Conservation (phyloP, 1,140 invertebrate species). For the Hycleus phaleratus region DNA sequence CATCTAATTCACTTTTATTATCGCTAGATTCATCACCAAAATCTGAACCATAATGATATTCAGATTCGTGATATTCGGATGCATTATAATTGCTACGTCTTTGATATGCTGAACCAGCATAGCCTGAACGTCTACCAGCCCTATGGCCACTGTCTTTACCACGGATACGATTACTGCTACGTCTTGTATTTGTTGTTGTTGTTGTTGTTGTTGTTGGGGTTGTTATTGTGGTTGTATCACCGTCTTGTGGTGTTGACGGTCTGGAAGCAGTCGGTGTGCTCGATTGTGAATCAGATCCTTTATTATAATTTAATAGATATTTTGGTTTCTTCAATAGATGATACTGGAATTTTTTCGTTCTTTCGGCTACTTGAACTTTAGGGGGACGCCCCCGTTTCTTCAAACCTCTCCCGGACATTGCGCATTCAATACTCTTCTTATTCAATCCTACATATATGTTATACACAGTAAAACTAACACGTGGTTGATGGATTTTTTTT, state of each 20-base stretch:
- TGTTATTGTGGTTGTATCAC: conserved; percentile 42
- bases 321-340: conserved; percentile 87
- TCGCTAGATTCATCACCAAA: conserved; percentile 80
- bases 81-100: conserved; percentile 64
- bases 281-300: conserved; percentile 58
- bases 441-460: too few relatives aligned
- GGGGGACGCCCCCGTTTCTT: conserved; percentile 83
- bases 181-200: conserved; percentile 35
- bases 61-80: conserved; percentile 68
- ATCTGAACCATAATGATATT: conserved; percentile 85
- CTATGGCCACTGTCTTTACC: conserved; percentile 47
- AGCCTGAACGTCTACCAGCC: conserved; percentile 52
- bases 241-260: conserved; percentile 64
- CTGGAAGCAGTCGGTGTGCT: conserved; percentile 71
- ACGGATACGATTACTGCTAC: conserved; percentile 50
- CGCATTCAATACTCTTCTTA: conserved; percentile 22
- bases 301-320: conserved; percentile 67
- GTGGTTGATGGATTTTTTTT: too few relatives aligned
- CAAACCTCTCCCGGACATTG: conserved; percentile 74
- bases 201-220: not conserved
- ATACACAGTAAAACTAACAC: too few relatives aligned
- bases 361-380: conserved; percentile 76
- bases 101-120: conserved; percentile 51
- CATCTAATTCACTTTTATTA: conserved; percentile 63
- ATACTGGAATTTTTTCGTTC: conserved; percentile 75